Percentiles rank a stretch among this genome's conserved stretches.
phyloP scores from a whole-genome alignment of 2,797 vertebrate species.

The Squalus acanthias region DNA sequence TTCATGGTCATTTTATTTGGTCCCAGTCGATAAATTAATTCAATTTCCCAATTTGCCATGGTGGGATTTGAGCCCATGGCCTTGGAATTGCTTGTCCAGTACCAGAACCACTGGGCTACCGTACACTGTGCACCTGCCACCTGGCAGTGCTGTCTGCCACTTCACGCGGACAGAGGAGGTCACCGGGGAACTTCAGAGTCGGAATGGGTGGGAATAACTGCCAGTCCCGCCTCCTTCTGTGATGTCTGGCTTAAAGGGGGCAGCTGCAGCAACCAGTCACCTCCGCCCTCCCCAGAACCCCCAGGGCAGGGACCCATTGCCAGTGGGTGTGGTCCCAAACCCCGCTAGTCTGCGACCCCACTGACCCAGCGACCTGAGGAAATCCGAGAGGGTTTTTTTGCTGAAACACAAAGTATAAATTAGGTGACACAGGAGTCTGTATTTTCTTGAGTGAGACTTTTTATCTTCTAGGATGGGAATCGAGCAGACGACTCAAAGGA shows the following conservation, averaged over 20 bases:
- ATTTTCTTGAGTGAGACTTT: not conserved
- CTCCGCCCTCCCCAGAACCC: not conserved
- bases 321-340: not conserved
- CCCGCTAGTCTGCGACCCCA: not conserved
- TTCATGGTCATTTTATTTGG: too few species aligned
- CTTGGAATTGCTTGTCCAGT: not conserved
- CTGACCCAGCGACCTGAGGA: not conserved
- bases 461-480: conserved; percentile 59
- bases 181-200: not conserved
- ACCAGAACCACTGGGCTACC: too few species aligned
- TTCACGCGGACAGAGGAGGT: not conserved
- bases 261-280: not conserved
- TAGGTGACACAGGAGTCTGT: not conserved
- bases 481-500: conserved; percentile 77
- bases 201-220: not conserved
- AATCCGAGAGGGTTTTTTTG: not conserved
- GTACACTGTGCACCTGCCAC: not conserved
- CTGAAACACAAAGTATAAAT: not conserved
- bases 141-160: not conserved
- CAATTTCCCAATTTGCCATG: not conserved
- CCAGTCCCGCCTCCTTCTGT: not conserved
- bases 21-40: not conserved
- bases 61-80: not conserved
- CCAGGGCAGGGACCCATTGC: not conserved
- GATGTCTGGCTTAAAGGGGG: not conserved